Percentiles rank a stretch among this genome's conserved stretches.
phyloP scores from a whole-genome alignment of 2,113 vertebrate species.

The Bettongia penicillata region DNA sequence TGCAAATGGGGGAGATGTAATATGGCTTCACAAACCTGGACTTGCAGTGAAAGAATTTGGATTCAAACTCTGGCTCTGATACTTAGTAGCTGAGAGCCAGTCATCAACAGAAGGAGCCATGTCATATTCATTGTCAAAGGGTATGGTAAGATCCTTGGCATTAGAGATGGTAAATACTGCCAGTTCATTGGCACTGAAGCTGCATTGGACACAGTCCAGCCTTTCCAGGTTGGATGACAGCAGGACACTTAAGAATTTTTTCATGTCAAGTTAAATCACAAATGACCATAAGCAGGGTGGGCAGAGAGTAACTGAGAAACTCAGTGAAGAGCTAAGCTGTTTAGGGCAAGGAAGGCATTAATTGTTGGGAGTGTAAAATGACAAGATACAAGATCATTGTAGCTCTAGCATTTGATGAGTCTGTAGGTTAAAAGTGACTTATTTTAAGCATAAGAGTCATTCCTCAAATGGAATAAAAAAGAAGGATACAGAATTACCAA shows the following conservation, averaged over 20 bases:
- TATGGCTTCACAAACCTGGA: not conserved
- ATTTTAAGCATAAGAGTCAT: conserved; percentile 19
- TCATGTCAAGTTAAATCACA: not conserved
- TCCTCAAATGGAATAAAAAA: not conserved
- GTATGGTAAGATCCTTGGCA: not conserved
- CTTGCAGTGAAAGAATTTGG: not conserved
- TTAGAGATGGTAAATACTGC: not conserved
- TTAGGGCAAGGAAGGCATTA: not conserved
- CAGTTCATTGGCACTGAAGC: not conserved
- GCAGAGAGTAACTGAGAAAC: not conserved
- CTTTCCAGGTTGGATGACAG: not conserved
- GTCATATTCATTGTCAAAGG: not conserved
- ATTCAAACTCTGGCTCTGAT: not conserved
- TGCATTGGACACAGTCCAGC: not conserved
- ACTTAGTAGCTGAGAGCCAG: not conserved
- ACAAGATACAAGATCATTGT: not conserved
- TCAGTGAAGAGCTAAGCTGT: not conserved
- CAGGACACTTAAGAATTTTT: not conserved
- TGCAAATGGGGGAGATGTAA: not conserved
- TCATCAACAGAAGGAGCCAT: not conserved
- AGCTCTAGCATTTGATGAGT: not conserved
- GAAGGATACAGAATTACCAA: not conserved
- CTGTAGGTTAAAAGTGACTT: not conserved
- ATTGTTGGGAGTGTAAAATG: not conserved
- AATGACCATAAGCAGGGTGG: not conserved